Evolutionary conservation across 2,888 invertebrate genomes (phyloP), one percentile per base, ranked within the genome.

Genomic region (Cybosia mesomella): DNA sequence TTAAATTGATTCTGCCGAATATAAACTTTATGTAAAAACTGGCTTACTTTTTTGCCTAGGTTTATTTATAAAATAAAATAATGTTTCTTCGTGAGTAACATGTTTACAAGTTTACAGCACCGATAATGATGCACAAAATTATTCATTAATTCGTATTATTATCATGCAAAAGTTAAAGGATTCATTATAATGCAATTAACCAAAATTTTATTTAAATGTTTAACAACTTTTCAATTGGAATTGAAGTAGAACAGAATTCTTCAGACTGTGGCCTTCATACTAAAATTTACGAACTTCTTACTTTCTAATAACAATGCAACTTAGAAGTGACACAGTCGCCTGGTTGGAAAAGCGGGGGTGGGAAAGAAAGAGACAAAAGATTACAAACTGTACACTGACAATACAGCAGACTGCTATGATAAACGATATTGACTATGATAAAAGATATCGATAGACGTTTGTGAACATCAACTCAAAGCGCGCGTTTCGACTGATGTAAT

Each of bases 131-230:
- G 18, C 49, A 0, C 43, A 18, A 49, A 49, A 49, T 49, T 49
- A 49, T 49, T 49, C 49, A n/a, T 49, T 49, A 49, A n/a, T 49
- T n/a, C n/a, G n/a, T 49, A n/a, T 49, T 49, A 8, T n/a, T 49
- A n/a, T n/a, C 49, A 9, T n/a, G n/a, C 18, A 49, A n/a, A 49
- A n/a, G n/a, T 18, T 18, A 2, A 49, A 18, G n/a, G 8, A 8
- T 49, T n/a, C n/a, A 49, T 49, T 49, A n/a, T n/a, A 49, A 49
- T n/a, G 9, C n/a, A 49, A 49, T 49, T n/a, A 5, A 49, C n/a
- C 9, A n/a, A 9, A 0, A 5, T 49, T 49, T 43, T 43, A 39
- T 39, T 39, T 39, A 39, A 43, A 43, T 49, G 2, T n/a, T 2
- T 49, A n/a, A 39, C 15, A 39, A n/a, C n/a, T n/a, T n/a, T 13